Conservation (phyloP, 1,140 invertebrate species). For the Aphidius ervi region DNA sequence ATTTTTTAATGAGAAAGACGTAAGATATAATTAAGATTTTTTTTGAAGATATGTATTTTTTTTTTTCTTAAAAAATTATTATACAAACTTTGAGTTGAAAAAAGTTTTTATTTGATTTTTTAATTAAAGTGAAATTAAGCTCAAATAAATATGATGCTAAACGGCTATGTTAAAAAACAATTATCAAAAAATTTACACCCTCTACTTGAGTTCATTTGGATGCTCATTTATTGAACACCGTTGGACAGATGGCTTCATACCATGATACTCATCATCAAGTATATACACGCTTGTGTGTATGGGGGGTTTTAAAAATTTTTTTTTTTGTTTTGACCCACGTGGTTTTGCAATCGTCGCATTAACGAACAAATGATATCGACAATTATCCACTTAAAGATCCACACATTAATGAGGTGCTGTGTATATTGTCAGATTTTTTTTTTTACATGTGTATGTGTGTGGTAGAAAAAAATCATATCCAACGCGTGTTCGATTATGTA, state of each 20-base stretch:
- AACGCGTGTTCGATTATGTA: too few relatives aligned
- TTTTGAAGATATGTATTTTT: neutral
- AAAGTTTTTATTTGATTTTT: too few relatives aligned
- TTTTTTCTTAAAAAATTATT: too few relatives aligned
- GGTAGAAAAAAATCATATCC: too few relatives aligned
- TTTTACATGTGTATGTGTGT: too few relatives aligned
- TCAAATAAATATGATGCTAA: neutral
- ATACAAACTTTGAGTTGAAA: too few relatives aligned
- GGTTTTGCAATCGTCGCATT: constrained; percentile 49
- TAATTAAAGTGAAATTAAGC: too few relatives aligned
- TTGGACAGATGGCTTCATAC: constrained; percentile 44
- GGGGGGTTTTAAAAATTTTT: constrained; percentile 23
- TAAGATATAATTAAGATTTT: too few relatives aligned
- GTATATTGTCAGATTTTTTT: neutral
- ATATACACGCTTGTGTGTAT: constrained; percentile 10
- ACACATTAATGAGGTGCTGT: neutral
- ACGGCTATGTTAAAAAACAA: too few relatives aligned
- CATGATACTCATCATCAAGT: constrained; percentile 1
- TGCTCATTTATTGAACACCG: constrained; percentile 40
- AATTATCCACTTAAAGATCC: constrained; percentile 32
- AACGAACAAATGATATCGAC: constrained; percentile 48
- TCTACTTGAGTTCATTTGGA: constrained; percentile 32
- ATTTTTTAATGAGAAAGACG: too few relatives aligned
- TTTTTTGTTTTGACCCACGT: constrained; percentile 49
- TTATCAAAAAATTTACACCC: constrained; percentile 43